These are phyloP conservation scores for Cavia porcellus DNA, from an alignment of 2,113 vertebrate species.

Conservation along the genomic window DNA sequence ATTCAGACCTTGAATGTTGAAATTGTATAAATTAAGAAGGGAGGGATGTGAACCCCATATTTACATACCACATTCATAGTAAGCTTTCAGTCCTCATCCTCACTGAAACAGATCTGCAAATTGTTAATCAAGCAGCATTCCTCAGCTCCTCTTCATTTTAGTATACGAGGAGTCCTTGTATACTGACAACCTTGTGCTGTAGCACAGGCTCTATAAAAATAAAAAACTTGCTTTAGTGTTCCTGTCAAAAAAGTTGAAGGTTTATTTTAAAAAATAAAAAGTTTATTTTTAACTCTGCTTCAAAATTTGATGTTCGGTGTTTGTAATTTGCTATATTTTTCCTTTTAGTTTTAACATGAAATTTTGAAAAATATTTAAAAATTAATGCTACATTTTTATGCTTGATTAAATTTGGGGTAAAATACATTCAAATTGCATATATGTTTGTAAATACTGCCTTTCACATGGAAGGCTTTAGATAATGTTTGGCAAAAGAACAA, in stretches of 20 bases:
- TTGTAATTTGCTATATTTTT: background rate
- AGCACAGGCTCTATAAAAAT: background rate
- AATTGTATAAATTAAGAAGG: background rate
- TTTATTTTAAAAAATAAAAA: background rate
- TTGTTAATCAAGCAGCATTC: background rate
- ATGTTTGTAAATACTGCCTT: background rate
- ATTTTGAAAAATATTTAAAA: constrained; percentile 8
- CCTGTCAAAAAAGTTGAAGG: background rate
- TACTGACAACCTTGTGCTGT: background rate
- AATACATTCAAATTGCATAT: background rate
- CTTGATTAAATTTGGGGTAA: background rate
- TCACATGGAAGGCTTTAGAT: background rate
- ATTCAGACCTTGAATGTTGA: background rate
- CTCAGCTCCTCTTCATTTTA: background rate
- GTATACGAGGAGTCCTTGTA: background rate
- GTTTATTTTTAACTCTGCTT: background rate
- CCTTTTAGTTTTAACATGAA: constrained; percentile 15
- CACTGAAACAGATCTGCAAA: background rate
- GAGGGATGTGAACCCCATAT: background rate
- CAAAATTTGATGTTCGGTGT: background rate
- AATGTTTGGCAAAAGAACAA: background rate
- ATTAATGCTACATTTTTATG: background rate
- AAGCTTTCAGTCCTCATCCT: background rate
- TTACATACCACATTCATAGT: background rate
- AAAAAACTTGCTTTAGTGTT: background rate